Base-by-base conservation (phyloP, 1,140 invertebrate genomes). In the Geopemphigus sp. region DNA sequence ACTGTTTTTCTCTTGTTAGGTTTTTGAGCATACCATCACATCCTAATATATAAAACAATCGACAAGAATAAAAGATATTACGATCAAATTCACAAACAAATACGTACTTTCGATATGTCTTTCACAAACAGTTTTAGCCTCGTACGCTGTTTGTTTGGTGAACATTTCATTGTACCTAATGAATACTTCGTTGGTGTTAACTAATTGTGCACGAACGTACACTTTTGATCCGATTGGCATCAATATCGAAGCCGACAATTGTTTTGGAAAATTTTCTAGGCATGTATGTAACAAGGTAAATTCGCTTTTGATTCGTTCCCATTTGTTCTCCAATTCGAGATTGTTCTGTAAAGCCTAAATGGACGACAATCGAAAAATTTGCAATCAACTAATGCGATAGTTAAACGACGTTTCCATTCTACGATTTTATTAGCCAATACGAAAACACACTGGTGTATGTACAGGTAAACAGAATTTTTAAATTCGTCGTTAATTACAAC, bases 121-220 rank as follows among this genome's bases (percentile, higher is more conserved):
- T 57, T 88, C 84, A 73, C 89, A 89, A 68, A 93, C 88, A 29
- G 87, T 88, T n/a, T 84, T 84, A 2, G 92, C 90, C 83, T 92
- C 88, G 81, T 88, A 87, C 10, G 90, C 87, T 57, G 90, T 91
- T 66, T 90, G 87, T 82, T 93, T 91, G 17, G 87, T 89, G 87
- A 93, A 93, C 85, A 90, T 92, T 81, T 90, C 90, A 82, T 91
- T 90, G 39, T 92, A 92, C 14, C 88, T 86, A 39, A 90, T 89
- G 57, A 91, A 83, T 24, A 93, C 87, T 86, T 93, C 91, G 86
- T 92, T 93, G 2, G 92, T 93, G 81, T 93, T 91, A 24, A 88
- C 87, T 45, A 93, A 83, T 83, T 89, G 87, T 32, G 91, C 92
- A 82, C 88, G 89, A 87, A 92, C 90, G 68, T 92, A 88, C 1